Percentiles rank a stretch among this genome's conserved stretches.
Conservation (phyloP, 2,797 vertebrate species). For the Epinephelus awoara region DNA sequence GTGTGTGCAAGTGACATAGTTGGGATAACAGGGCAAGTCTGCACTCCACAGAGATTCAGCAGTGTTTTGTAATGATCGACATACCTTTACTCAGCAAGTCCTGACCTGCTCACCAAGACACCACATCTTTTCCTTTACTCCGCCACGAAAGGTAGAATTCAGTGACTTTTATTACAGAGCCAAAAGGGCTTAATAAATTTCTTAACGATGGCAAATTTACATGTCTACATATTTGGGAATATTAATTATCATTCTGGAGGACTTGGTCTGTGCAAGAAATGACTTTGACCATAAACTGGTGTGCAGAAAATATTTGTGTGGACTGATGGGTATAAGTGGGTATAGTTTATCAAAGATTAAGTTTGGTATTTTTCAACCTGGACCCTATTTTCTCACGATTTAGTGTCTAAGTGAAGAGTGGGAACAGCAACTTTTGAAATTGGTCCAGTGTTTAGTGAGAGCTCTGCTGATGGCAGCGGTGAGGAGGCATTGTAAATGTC, state of each 20-base stretch:
- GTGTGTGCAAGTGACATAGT: background rate
- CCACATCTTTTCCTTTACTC: background rate
- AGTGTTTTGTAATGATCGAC: conserved; percentile 8
- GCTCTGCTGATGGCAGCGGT: too few species aligned
- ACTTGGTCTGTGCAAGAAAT: background rate
- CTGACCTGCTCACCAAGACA: conserved; percentile 35
- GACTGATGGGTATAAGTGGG: background rate
- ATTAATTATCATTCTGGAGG: background rate
- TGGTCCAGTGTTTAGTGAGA: too few species aligned
- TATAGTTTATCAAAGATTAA: background rate
- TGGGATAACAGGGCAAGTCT: conserved; percentile 22
- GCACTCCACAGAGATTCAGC: conserved; percentile 12
- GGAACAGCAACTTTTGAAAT: too few species aligned
- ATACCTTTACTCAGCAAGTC: conserved; percentile 53
- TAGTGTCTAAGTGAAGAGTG: too few species aligned
- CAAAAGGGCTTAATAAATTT: background rate
- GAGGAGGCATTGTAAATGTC: too few species aligned
- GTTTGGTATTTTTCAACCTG: too few species aligned
- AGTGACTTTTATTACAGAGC: too few species aligned
- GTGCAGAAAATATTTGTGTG: background rate
- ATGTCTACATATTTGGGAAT: background rate
- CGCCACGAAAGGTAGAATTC: background rate
- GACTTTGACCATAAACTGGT: background rate
- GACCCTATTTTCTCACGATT: too few species aligned
- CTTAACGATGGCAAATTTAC: background rate